Conservation (phyloP, 2,888 invertebrate species). For the Amphipoea oculea region DNA sequence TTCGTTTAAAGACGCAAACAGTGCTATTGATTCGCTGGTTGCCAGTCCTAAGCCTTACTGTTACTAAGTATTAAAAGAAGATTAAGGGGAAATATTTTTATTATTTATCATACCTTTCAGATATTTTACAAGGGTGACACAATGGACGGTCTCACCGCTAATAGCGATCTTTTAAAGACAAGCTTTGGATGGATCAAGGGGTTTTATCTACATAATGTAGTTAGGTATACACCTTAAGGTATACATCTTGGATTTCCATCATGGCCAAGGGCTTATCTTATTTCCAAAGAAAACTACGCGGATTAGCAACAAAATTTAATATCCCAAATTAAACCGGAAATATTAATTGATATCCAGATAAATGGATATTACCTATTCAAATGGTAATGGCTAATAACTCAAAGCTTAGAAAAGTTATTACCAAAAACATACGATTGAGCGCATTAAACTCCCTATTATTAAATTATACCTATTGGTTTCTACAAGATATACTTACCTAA, state of each 20-base stretch:
- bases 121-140: not conserved
- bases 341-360: constrained; percentile 13
- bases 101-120: too few species aligned
- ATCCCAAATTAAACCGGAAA: constrained; percentile 13
- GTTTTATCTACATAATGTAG: not conserved
- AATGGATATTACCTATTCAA: not conserved
- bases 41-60: too few species aligned
- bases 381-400: not conserved
- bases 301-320: not conserved
- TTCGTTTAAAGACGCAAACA: not conserved
- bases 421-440: constrained; percentile 5
- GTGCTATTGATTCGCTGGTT: not conserved
- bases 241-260: not conserved
- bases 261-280: not conserved
- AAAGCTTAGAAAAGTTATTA: constrained; percentile 6
- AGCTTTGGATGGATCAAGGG: not conserved
- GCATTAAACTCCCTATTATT: not conserved
- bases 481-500: not conserved
- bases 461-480: not conserved
- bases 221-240: too few species aligned
- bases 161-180: not conserved
- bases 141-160: not conserved
- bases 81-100: too few species aligned
- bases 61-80: too few species aligned
- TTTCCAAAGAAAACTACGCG: not conserved